Percentiles rank a stretch among this genome's conserved stretches.
phyloP scores from a whole-genome alignment of 2,113 vertebrate species.

The Nansenia antarctica region DNA sequence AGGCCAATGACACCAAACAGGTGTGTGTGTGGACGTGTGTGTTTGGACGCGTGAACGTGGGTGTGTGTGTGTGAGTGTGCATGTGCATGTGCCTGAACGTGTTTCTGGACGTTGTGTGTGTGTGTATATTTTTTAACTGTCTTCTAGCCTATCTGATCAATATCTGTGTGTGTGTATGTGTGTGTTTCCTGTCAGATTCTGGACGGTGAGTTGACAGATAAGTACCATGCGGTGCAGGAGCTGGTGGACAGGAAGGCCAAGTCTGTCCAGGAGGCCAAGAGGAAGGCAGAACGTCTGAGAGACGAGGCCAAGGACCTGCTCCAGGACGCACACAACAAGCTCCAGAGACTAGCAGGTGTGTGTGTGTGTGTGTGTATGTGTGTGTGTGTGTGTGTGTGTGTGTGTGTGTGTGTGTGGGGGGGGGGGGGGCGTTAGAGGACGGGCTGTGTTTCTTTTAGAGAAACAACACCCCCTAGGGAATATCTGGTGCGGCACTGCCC shows the following conservation, averaged over 20 bases:
- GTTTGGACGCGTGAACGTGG: neutral
- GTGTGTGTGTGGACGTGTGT: conserved; percentile 57
- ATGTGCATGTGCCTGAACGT: neutral
- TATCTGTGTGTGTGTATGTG: neutral
- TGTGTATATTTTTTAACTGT: neutral
- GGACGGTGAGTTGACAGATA: conserved; percentile 85
- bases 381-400: neutral
- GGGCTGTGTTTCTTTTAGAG: neutral
- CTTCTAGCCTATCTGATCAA: no score
- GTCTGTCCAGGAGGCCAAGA: conserved; percentile 80
- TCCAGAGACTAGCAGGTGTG: conserved; percentile 86
- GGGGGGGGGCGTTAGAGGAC: neutral
- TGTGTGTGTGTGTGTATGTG: conserved; percentile 4
- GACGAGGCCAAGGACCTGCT: conserved; percentile 87
- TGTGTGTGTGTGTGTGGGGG: no score
- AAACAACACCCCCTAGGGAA: neutral
- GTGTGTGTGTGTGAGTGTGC: neutral
- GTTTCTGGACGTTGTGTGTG: neutral
- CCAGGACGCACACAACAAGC: conserved; percentile 84
- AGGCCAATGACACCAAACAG: conserved; percentile 91
- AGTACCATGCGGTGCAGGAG: conserved; percentile 84
- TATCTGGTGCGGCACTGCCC: neutral
- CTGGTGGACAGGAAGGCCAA: conserved; percentile 86
- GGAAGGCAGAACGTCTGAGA: conserved; percentile 83
- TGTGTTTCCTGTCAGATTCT: conserved; percentile 76